Conservation (phyloP, 2,797 vertebrate species). For the Salmo trutta region DNA sequence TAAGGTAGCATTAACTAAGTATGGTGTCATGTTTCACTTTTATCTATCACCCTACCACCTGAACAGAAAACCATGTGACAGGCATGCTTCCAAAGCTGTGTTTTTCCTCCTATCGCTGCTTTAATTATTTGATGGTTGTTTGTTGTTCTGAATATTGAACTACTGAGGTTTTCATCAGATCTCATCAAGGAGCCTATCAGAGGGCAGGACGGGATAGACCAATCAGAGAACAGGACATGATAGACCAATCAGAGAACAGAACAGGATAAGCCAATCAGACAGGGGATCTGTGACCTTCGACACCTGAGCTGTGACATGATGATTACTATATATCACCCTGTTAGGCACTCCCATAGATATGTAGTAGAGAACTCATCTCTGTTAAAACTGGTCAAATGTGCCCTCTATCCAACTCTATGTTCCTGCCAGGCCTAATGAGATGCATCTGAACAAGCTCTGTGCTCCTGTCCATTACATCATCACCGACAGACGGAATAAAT, state of each 20-base stretch:
- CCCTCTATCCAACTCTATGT: not conserved
- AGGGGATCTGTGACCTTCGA: not conserved
- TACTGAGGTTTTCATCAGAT: slow-evolving; percentile 38
- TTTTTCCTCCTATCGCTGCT: slow-evolving; percentile 60
- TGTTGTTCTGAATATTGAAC: slow-evolving; percentile 52
- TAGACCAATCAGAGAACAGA: not conserved
- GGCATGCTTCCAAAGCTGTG: slow-evolving; percentile 78
- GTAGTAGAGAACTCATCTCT: not conserved
- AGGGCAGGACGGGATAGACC: not conserved
- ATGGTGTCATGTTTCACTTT: slow-evolving; percentile 28
- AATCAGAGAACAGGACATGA: not conserved
- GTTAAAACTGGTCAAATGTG: not conserved
- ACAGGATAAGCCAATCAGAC: not conserved
- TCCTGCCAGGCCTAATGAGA: not conserved
- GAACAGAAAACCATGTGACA: slow-evolving; percentile 50
- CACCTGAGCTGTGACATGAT: not conserved
- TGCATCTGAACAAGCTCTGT: not conserved
- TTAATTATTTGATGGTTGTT: slow-evolving; percentile 28
- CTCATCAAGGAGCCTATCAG: slow-evolving; percentile 34
- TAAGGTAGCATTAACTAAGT: slow-evolving; percentile 79
- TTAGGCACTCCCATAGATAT: not conserved
- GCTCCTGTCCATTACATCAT: not conserved
- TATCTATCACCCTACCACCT: slow-evolving; percentile 1
- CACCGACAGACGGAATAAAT: too few species aligned
- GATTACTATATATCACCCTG: not conserved